Conservation (phyloP, 1,140 invertebrate genomes). For the Bombus ignitus region DNA sequence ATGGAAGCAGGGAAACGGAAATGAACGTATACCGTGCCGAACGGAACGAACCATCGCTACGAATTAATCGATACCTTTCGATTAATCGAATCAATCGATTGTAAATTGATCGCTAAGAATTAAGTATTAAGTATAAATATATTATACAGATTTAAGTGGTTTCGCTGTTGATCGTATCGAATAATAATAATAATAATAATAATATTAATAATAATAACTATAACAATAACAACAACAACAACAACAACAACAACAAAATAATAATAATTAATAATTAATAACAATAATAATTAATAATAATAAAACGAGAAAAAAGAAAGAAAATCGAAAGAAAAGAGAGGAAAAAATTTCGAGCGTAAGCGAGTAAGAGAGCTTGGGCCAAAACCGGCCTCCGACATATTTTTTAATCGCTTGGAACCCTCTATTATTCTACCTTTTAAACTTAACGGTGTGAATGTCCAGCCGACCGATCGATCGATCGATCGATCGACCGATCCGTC, state of each 20-base stretch:
- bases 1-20: slow-evolving; percentile 54
- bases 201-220: background rate
- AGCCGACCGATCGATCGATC: slow-evolving; percentile 50
- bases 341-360: slow-evolving; percentile 59
- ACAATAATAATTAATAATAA: slow-evolving; percentile 4
- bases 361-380: slow-evolving; percentile 79
- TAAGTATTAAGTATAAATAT: slow-evolving; percentile 73
- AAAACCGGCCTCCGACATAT: slow-evolving; percentile 75
- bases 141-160: slow-evolving; percentile 72
- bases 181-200: background rate
- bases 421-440: slow-evolving; percentile 73
- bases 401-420: slow-evolving; percentile 79
- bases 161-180: slow-evolving; percentile 78
- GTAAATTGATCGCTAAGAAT: slow-evolving; percentile 75
- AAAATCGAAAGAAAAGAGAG: slow-evolving; percentile 3
- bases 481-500: slow-evolving; percentile 28
- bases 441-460: slow-evolving; percentile 54
- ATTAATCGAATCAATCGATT: slow-evolving; percentile 71
- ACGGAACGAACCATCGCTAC: slow-evolving; percentile 66
- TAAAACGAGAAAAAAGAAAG: slow-evolving; percentile 43
- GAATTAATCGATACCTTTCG: slow-evolving; percentile 61
- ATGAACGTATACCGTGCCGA: slow-evolving; percentile 56
- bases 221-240: background rate
- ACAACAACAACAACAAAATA: slow-evolving; percentile 3
- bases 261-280: background rate